Evolutionary conservation across 1,140 invertebrate species (phyloP).

Genomic region (Neomicropteryx cornuta): DNA sequence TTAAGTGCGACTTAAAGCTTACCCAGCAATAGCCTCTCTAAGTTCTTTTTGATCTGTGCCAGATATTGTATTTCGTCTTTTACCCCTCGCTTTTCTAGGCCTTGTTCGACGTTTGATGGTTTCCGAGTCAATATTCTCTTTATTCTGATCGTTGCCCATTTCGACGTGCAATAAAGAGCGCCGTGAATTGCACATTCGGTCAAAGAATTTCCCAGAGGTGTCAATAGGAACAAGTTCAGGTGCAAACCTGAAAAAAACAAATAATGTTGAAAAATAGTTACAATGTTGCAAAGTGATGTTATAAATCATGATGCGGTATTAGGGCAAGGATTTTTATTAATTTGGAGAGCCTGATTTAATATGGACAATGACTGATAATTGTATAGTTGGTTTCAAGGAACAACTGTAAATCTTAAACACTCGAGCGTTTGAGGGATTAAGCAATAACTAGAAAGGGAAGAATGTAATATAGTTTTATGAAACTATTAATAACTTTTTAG

Average conservation of each 20-base stretch:
- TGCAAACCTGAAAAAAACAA: constrained; percentile 64
- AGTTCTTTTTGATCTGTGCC: constrained; percentile 81
- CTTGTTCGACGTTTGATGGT: constrained; percentile 59
- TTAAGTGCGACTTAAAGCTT: constrained; percentile 45
- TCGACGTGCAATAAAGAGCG: constrained; percentile 63
- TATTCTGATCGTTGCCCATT: constrained; percentile 25
- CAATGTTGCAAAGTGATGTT: too few relatives aligned
- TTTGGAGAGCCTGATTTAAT: too few relatives aligned
- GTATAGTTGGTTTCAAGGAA: too few relatives aligned
- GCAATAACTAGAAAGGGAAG: too few relatives aligned
- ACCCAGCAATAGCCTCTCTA: constrained; percentile 66
- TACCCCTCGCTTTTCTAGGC: constrained; percentile 61
- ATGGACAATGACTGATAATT: too few relatives aligned
- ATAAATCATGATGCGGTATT: too few relatives aligned
- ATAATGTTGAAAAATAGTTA: too few relatives aligned
- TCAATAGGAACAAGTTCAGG: constrained; percentile 80
- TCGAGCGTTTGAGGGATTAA: too few relatives aligned
- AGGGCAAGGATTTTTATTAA: too few relatives aligned
- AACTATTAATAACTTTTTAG: too few relatives aligned
- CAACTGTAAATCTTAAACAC: too few relatives aligned
- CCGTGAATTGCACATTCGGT: constrained; percentile 72
- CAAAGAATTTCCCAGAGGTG: constrained; percentile 72
- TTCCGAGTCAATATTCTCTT: constrained; percentile 35
- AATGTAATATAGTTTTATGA: too few relatives aligned
- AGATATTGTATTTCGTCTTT: constrained; percentile 81